A percentile compares a stretch with the other conserved stretches of the same genome.
Evolutionary conservation across 2,888 invertebrate species (phyloP).

Genomic region (Fragum sueziense): DNA sequence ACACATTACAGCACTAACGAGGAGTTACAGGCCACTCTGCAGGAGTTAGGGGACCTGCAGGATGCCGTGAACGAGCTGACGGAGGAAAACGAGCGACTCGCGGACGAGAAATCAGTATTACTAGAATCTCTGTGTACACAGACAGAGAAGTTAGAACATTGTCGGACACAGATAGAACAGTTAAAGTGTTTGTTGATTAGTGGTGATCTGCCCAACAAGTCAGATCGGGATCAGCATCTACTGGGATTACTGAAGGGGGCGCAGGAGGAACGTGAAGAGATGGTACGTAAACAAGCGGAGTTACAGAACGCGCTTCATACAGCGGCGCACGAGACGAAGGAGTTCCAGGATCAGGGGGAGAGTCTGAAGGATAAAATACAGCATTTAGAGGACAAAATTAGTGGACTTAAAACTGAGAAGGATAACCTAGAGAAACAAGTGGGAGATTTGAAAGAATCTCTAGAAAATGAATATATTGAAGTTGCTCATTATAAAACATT

Average conservation of each 20-base stretch:
- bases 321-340: slow-evolving; percentile 73
- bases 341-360: slow-evolving; percentile 78
- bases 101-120: slow-evolving; percentile 94
- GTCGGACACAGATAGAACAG: slow-evolving; percentile 91
- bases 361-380: slow-evolving; percentile 87
- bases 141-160: slow-evolving; percentile 95
- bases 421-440: slow-evolving; percentile 89
- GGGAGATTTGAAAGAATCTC: slow-evolving; percentile 86
- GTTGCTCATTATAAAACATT: slow-evolving; percentile 89
- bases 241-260: slow-evolving; percentile 89
- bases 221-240: slow-evolving; percentile 85
- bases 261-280: slow-evolving; percentile 80
- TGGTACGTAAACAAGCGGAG: slow-evolving; percentile 88
- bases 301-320: slow-evolving; percentile 87
- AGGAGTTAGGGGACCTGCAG: slow-evolving; percentile 95
- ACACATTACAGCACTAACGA: slow-evolving; percentile 87
- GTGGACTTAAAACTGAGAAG: slow-evolving; percentile 88
- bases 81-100: slow-evolving; percentile 92
- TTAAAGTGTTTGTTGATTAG: slow-evolving; percentile 88
- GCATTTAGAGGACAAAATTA: slow-evolving; percentile 89
- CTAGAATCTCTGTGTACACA: slow-evolving; percentile 95
- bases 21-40: slow-evolving; percentile 91
- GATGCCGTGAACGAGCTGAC: slow-evolving; percentile 93
- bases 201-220: slow-evolving; percentile 80
- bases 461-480: slow-evolving; percentile 90